These are phyloP conservation scores for Polyommatus icarus DNA, from an alignment of 2,888 invertebrate species.

Conservation along the genomic window DNA sequence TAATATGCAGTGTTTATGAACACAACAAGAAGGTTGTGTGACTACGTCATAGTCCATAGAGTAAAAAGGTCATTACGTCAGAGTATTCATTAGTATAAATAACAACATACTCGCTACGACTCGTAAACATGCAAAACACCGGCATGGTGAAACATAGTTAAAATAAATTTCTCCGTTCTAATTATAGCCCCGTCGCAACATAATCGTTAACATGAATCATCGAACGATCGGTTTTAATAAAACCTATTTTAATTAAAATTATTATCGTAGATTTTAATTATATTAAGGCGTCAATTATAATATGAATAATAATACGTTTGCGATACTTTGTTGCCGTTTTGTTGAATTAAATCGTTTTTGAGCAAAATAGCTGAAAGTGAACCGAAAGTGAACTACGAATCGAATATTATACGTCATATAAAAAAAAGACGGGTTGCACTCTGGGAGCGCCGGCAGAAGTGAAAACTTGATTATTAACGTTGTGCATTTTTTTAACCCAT, in stretches of 20 bases:
- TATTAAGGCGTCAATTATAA: background rate
- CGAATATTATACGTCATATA: too few species aligned
- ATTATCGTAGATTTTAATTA: background rate
- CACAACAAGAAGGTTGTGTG: too few species aligned
- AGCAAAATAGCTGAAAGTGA: too few species aligned
- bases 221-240: conserved; percentile 3
- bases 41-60: background rate
- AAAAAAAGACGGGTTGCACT: too few species aligned
- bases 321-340: too few species aligned
- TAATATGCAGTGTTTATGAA: too few species aligned
- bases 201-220: conserved; percentile 22
- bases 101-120: background rate
- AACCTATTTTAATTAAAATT: conserved; percentile 8
- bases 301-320: background rate
- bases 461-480: too few species aligned
- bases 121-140: conserved; percentile 6
- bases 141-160: conserved; percentile 30
- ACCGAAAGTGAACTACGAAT: too few species aligned
- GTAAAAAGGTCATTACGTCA: background rate
- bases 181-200: conserved; percentile 4
- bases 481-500: too few species aligned
- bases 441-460: too few species aligned
- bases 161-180: conserved; percentile 15
- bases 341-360: background rate
- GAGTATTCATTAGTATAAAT: conserved; percentile 10